Base-by-base conservation (phyloP, 30 jellyfish, hydroid and myxozoan species). In the Clytia hemisphaerica region DNA sequence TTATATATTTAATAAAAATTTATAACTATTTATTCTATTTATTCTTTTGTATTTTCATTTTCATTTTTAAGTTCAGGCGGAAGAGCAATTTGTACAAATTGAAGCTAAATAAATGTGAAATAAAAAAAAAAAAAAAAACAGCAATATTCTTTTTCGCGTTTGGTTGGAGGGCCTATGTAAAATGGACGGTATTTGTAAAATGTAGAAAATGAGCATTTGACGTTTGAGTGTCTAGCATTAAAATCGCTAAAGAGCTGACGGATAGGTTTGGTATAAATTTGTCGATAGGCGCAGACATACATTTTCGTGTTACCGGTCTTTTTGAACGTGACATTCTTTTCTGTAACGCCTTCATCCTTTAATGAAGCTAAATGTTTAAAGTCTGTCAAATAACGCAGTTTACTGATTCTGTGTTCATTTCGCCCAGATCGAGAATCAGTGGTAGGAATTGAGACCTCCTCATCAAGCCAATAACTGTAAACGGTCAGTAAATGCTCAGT, bases 381-480 rank as follows among this genome's bases (percentile, higher is more conserved):
- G n/a, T n/a, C n/a, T n/a, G n/a, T n/a, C n/a, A 42, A 42, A 42
- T 42, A 42, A 42, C 54, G 54, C 14, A 42, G 0, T 21, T 42
- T 42, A 42, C 54, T 21, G 54, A 42, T 42, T 42, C 54, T 42
- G 53, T 16, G 10, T 40, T 40, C 53, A 40, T 40, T 40, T 40
- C 53, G 53, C 16, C 53, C 53, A 16, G 53, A 40, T n/a, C n/a
- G n/a, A n/a, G n/a, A n/a, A 40, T 40, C 53, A 40, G 53, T 40
- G 10, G 53, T 40, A 10, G 53, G 53, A 16, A 40, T 40, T 10
- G 53, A 40, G 53, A 40, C 53, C 19, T 42, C 54, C 19, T 42
- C 53, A 16, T 40, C 16, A 10, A 40, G 16, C 53, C 53, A 40
- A 16, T 40, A 40, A 40, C 16, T 40, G 53, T 40, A 40, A 16